These are phyloP conservation scores for Strigamia maritima DNA, from an alignment of 2,888 invertebrate genomes.

Conservation along the genomic window DNA sequence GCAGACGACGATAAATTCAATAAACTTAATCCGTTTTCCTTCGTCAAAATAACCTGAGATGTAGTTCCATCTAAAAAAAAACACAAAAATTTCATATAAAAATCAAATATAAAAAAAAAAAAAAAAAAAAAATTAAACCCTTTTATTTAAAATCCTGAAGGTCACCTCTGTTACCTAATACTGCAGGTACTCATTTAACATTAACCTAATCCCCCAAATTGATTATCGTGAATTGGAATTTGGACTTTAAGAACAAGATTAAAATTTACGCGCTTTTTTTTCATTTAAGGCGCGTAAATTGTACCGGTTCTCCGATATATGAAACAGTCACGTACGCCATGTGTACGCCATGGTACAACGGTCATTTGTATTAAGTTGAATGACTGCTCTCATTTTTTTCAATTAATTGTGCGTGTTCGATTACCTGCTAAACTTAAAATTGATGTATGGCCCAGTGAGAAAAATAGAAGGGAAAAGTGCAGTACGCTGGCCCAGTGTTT, in stretches of 20 bases:
- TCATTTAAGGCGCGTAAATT: not conserved
- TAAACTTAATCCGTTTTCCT: not conserved
- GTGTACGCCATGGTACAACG: not conserved
- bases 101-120: not conserved
- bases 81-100: not conserved
- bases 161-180: constrained; percentile 12
- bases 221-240: too few species aligned
- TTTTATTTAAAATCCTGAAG: not conserved
- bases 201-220: too few species aligned
- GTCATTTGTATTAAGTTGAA: constrained; percentile 2
- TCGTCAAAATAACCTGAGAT: constrained; percentile 7
- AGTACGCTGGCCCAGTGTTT: not conserved
- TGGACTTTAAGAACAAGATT: too few species aligned
- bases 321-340: not conserved
- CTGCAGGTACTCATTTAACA: not conserved
- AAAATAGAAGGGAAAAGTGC: not conserved
- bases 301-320: not conserved
- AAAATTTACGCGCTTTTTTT: too few species aligned
- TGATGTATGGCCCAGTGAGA: not conserved
- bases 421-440: not conserved
- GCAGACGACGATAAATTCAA: not conserved
- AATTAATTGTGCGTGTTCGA: not conserved
- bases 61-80: not conserved
- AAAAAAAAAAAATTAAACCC: not conserved
- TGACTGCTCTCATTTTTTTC: not conserved